A percentile compares a stretch with the other conserved stretches of the same genome.
These are phyloP conservation scores for Hedya salicella DNA, from an alignment of 2,888 invertebrate genomes.

Conservation along the genomic window DNA sequence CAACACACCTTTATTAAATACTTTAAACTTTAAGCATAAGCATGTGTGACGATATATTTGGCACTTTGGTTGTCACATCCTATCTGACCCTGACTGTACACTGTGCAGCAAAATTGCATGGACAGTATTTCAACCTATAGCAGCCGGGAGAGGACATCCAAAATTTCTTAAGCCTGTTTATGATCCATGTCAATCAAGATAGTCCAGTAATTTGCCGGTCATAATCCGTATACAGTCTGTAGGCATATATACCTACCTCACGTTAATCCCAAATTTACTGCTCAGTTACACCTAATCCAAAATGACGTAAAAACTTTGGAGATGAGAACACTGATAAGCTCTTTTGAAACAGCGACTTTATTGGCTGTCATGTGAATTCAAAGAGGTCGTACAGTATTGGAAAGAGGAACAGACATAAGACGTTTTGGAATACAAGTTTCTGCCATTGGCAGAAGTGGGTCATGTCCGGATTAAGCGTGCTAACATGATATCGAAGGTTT, in stretches of 20 bases:
- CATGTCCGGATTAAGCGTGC: neutral
- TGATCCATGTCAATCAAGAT: neutral
- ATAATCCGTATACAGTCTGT: neutral
- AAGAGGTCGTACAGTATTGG: no score
- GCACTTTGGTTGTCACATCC: no score
- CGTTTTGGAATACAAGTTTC: neutral
- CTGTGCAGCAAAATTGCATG: no score
- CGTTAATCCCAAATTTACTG: no score
- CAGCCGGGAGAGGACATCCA: neutral
- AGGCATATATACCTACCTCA: neutral
- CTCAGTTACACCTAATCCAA: neutral
- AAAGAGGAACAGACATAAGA: neutral
- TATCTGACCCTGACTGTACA: neutral
- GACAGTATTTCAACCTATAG: no score
- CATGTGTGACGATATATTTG: no score
- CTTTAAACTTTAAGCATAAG: no score
- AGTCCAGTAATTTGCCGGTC: neutral
- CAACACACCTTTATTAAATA: no score
- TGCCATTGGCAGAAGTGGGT: conserved; percentile 1
- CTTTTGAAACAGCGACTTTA: no score
- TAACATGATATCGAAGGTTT: neutral
- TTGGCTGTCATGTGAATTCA: no score
- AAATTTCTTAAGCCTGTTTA: neutral
- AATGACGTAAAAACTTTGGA: neutral
- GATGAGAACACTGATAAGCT: neutral